Evolutionary conservation across 2,113 vertebrate genomes (phyloP).

Genomic region (Aleadryas rufinucha): DNA sequence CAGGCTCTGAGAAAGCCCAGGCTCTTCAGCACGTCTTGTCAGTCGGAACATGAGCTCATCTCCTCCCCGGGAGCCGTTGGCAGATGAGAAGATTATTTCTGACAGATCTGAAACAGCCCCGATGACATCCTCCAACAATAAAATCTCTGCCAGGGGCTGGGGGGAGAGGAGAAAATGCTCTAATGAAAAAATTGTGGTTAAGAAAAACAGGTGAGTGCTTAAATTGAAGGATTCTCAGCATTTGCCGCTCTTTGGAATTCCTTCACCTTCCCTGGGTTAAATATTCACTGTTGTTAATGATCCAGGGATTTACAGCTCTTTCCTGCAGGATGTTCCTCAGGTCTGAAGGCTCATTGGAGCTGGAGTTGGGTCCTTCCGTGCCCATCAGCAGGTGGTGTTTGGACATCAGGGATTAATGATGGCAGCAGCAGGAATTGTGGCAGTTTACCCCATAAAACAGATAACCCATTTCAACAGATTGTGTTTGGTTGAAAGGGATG

Average conservation of each 20-base stretch:
- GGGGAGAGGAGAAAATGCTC: background rate
- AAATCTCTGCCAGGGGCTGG: background rate
- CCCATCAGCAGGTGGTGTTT: background rate
- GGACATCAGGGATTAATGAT: background rate
- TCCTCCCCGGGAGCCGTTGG: slow-evolving; percentile 59
- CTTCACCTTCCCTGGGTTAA: background rate
- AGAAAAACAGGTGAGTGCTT: background rate
- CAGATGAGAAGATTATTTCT: slow-evolving; percentile 74
- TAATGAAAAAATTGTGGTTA: slow-evolving; percentile 38
- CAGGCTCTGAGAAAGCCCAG: slow-evolving; percentile 58
- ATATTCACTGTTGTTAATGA: background rate
- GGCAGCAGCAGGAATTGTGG: background rate
- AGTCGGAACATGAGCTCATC: slow-evolving; percentile 68
- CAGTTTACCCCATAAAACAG: background rate
- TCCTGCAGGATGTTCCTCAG: background rate
- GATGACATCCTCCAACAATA: slow-evolving; percentile 44
- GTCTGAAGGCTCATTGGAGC: background rate
- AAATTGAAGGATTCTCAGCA: background rate
- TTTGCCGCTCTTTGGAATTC: background rate
- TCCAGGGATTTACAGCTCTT: background rate
- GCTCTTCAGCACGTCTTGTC: slow-evolving; percentile 67
- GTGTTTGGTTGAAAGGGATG: background rate
- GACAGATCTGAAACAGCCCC: slow-evolving; percentile 72
- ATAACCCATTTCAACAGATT: too few relatives aligned
- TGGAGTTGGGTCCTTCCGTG: background rate